Conservation (phyloP, 2,113 vertebrate genomes). For the Vidua macroura region DNA sequence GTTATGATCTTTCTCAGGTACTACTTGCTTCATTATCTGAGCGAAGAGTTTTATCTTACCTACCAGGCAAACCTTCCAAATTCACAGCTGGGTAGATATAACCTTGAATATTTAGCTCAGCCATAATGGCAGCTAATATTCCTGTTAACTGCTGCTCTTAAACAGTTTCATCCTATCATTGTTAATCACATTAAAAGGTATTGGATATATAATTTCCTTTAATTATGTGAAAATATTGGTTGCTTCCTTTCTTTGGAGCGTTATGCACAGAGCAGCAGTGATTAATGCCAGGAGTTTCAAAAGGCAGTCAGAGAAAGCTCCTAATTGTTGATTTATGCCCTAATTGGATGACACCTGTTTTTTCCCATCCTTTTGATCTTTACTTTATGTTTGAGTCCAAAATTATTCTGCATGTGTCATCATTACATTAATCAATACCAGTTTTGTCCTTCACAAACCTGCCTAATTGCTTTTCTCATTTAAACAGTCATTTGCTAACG, state of each 20-base stretch:
- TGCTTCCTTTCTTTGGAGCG: slow-evolving; percentile 43
- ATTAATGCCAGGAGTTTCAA: background rate
- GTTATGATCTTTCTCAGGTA: background rate
- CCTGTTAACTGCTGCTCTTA: slow-evolving; percentile 37
- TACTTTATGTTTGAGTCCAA: slow-evolving; percentile 13
- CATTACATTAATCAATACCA: slow-evolving; percentile 57
- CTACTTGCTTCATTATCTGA: background rate
- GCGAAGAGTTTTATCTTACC: background rate
- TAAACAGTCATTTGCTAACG: slow-evolving; percentile 64
- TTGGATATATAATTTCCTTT: slow-evolving; percentile 67
- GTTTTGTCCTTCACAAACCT: slow-evolving; percentile 63
- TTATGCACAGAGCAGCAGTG: background rate
- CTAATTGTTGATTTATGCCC: background rate
- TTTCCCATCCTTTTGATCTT: slow-evolving; percentile 18
- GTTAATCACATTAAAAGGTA: slow-evolving; percentile 69
- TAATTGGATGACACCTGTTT: background rate
- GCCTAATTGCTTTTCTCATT: slow-evolving; percentile 70
- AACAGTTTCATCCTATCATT: slow-evolving; percentile 6
- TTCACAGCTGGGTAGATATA: background rate
- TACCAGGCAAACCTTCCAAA: background rate
- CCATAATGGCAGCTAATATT: slow-evolving; percentile 22
- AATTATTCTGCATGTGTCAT: slow-evolving; percentile 47
- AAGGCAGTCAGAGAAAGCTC: background rate
- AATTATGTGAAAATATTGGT: slow-evolving; percentile 55
- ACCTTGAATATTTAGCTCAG: slow-evolving; percentile 36